phyloP scores from a whole-genome alignment of 2,797 vertebrate species.

The Poeciliopsis presidionis region DNA sequence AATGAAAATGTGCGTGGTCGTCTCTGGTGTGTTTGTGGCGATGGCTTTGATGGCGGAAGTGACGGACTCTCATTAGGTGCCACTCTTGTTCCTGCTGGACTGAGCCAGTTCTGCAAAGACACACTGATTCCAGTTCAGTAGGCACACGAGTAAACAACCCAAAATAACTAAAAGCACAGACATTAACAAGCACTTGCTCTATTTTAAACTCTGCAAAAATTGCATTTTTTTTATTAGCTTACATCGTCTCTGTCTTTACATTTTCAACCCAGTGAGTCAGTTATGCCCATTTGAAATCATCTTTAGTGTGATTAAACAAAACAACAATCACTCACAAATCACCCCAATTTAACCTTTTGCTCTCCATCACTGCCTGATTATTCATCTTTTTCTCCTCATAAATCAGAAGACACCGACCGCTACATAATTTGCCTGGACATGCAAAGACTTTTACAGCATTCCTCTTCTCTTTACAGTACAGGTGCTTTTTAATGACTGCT shows the following conservation, averaged over 20 bases:
- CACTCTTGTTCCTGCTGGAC: slow-evolving; percentile 98
- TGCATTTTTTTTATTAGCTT: not conserved
- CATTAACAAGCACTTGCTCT: slow-evolving; percentile 15
- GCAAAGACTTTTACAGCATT: slow-evolving; percentile 51
- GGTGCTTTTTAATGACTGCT: not conserved
- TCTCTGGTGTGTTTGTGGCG: not conserved
- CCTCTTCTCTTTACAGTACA: slow-evolving; percentile 47
- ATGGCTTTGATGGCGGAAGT: slow-evolving; percentile 4
- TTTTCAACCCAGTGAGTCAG: not conserved
- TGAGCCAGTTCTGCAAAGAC: slow-evolving; percentile 90
- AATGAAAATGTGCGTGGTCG: slow-evolving; percentile 23
- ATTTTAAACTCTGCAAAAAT: slow-evolving; percentile 15
- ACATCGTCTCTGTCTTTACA: not conserved
- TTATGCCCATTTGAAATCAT: not conserved
- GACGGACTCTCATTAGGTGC: slow-evolving; percentile 42
- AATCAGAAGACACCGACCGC: slow-evolving; percentile 17
- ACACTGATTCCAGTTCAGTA: slow-evolving; percentile 85
- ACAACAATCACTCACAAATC: slow-evolving; percentile 1
- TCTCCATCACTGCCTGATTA: not conserved
- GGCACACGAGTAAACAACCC: slow-evolving; percentile 77
- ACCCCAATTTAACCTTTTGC: not conserved
- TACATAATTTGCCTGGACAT: slow-evolving; percentile 53
- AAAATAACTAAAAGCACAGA: slow-evolving; percentile 17
- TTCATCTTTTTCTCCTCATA: not conserved
- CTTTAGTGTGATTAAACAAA: not conserved